Conservation (phyloP, 2,888 invertebrate genomes). For the Apamea anceps region DNA sequence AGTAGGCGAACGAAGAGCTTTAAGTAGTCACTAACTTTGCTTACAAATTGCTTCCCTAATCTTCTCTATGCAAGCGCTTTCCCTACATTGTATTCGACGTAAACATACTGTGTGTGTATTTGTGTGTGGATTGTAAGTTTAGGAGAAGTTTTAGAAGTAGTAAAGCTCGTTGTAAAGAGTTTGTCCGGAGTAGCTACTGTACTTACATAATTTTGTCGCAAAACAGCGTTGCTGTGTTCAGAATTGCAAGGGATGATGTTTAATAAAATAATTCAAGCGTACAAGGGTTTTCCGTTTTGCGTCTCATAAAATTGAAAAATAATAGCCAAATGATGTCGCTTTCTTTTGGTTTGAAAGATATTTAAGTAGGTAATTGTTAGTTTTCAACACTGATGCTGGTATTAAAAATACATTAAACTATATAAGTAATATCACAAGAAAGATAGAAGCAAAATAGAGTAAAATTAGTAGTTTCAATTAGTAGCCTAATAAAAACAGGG, state of each 20-base stretch:
- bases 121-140: not conserved
- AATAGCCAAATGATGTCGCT: too few relatives aligned
- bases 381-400: too few relatives aligned
- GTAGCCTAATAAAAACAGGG: too few relatives aligned
- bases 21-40: conserved; percentile 28
- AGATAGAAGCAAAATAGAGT: not conserved
- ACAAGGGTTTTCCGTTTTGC: not conserved
- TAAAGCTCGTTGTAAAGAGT: not conserved
- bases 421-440: not conserved
- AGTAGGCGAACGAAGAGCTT: conserved; percentile 23
- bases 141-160: not conserved
- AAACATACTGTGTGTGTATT: too few relatives aligned
- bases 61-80: not conserved
- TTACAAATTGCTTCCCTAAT: conserved; percentile 23
- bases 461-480: too few relatives aligned
- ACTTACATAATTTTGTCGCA: too few relatives aligned
- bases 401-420: too few relatives aligned
- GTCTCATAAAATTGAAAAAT: not conserved
- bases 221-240: too few relatives aligned
- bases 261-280: too few relatives aligned
- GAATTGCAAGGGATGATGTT: too few relatives aligned
- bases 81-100: not conserved
- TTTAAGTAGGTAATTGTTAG: not conserved
- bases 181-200: not conserved
- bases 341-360: not conserved